Evolutionary conservation across 2,113 vertebrate species (phyloP), one percentile per base, ranked within the genome.

Genomic region (Melanotaenia duboulayi): DNA sequence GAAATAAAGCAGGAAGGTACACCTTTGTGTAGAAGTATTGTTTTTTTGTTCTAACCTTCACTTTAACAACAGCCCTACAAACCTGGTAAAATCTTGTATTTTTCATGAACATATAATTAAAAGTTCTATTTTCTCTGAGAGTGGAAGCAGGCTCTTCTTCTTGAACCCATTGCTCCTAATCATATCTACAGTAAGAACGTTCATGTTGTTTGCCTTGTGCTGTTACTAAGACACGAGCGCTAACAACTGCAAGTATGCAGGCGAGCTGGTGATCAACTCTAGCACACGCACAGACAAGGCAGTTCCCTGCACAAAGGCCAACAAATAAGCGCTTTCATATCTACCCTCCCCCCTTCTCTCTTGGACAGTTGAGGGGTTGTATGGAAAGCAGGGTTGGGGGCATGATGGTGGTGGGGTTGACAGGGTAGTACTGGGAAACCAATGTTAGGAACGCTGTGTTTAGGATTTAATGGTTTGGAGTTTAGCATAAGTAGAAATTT

Each of bases 321-420:
- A 93, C 90, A 91, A 91, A 91, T 88, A 87, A 91, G 84, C 14
- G 86, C 91, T 90, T 92, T 92, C 90, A 90, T 92, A 85, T 92
- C 88, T 84, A 32, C 76, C 68, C 75, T 81, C 83, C 83, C 84
- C 32, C 81, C 78, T 78, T 71, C 70, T 80, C 66, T 87, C 71
- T 73, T 63, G 90, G 85, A 89, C 78, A 81, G 85, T 89, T 71
- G 63, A 83, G 74, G 82, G 67, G 59, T 55, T 85, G 84, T 85
- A 86, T 88, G 81, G 73, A 80, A 74, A 85, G 70, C 60, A 75
- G 72, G 81, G 73, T 35, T 73, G 46, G 17, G 74, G 72, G 71
- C 22, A 17, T 12, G 52, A 24, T 28, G 12, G 57, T 4, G 62
- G 65, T 77, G 65, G 78, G 78, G 74, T 68, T 80, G 65, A 83